Conservation (phyloP, 2,113 vertebrate genomes). For the Astatoreochromis straeleni region DNA sequence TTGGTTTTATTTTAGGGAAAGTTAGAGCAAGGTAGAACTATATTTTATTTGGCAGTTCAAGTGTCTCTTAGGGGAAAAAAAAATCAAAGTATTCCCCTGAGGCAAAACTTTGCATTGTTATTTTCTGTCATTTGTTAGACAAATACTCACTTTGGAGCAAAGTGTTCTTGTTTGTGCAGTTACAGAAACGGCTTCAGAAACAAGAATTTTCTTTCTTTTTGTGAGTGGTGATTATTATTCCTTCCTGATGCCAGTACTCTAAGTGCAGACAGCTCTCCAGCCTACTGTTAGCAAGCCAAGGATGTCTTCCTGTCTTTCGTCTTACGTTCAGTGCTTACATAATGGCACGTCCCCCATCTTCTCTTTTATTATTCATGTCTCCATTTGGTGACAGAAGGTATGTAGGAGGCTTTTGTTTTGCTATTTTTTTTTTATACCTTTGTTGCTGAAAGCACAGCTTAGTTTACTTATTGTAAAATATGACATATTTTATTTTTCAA, state of each 20-base stretch:
- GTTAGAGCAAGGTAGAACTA: not conserved
- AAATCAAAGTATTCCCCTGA: not conserved
- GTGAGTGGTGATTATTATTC: constrained; percentile 2
- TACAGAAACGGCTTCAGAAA: not conserved
- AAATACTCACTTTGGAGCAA: not conserved
- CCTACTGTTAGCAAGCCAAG: not conserved
- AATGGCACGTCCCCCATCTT: not conserved
- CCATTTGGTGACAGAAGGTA: constrained; percentile 11
- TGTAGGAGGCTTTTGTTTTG: constrained; percentile 24
- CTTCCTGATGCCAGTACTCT: not conserved
- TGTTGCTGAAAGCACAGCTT: not conserved
- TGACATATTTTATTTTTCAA: not conserved
- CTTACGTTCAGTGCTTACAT: not conserved
- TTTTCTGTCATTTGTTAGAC: not conserved
- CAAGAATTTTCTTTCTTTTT: not conserved
- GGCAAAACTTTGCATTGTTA: not conserved
- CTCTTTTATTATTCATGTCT: not conserved
- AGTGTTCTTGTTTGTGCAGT: not conserved
- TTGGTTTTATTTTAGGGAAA: not conserved
- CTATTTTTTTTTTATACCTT: not conserved
- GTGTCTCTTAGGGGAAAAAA: not conserved
- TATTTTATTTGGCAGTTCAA: not conserved
- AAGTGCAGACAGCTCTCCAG: not conserved
- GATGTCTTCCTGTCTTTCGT: not conserved
- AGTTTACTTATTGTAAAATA: not conserved